Percentiles rank a stretch among this genome's conserved stretches.
Conservation (phyloP, 2,113 vertebrate genomes). For the Podarcis muralis region DNA sequence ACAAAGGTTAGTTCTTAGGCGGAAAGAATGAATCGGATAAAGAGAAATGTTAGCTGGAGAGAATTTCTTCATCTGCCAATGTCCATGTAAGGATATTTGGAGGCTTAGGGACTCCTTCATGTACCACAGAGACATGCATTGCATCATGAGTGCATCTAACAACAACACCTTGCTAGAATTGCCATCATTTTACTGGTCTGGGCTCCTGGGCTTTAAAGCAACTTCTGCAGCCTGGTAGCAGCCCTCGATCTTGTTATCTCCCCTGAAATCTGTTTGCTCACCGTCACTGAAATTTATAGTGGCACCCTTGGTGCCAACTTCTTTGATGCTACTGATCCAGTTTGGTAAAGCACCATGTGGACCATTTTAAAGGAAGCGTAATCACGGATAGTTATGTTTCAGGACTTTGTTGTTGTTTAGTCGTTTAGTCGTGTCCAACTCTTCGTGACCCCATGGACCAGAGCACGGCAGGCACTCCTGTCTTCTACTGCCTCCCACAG, state of each 20-base stretch:
- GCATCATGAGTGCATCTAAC: not conserved
- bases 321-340: not conserved
- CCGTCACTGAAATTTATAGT: not conserved
- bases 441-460: too few relatives aligned
- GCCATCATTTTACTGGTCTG: not conserved
- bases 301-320: too few relatives aligned
- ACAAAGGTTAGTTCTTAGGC: not conserved
- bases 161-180: not conserved
- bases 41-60: not conserved
- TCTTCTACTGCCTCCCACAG: too few relatives aligned
- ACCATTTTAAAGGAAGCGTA: conserved; percentile 38
- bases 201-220: not conserved
- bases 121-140: not conserved
- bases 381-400: conserved; percentile 38
- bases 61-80: not conserved
- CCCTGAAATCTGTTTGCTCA: not conserved
- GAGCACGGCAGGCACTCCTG: too few relatives aligned
- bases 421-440: too few relatives aligned
- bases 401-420: not conserved
- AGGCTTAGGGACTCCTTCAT: not conserved
- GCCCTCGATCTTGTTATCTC: not conserved
- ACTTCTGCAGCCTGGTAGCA: not conserved
- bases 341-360: not conserved
- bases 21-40: not conserved
- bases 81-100: not conserved